Evolutionary conservation across 2,888 invertebrate genomes (phyloP).

Genomic region (Holacanthella duospinosa): DNA sequence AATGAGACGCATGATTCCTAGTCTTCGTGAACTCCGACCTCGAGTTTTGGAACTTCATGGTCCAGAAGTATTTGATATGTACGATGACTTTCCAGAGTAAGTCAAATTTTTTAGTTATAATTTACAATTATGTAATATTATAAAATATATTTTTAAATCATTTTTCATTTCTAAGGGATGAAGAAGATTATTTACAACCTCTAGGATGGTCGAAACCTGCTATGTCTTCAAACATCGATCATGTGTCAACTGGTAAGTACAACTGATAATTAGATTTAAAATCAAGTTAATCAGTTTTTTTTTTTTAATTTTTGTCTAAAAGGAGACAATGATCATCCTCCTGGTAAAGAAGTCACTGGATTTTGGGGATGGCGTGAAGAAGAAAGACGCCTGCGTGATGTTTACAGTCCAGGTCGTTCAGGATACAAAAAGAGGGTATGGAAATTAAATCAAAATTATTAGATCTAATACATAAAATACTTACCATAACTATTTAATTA

Average conservation of each 20-base stretch:
- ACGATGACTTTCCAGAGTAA: neutral
- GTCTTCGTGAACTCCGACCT: slow-evolving; percentile 4
- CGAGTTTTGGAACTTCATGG: neutral
- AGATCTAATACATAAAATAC: neutral
- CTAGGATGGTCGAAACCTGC: neutral
- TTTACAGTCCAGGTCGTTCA: neutral
- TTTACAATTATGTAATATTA: no score
- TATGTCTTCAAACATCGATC: no score
- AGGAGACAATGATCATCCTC: no score
- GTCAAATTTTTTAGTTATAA: neutral
- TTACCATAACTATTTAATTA: no score
- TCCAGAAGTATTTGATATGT: neutral
- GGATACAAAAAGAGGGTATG: neutral
- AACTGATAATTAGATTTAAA: no score
- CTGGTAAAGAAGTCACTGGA: neutral
- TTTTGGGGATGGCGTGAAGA: neutral
- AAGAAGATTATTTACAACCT: neutral
- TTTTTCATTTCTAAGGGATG: no score
- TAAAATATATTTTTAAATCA: no score
- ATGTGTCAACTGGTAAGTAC: no score
- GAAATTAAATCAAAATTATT: neutral
- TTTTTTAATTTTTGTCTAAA: no score
- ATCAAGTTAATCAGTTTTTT: no score
- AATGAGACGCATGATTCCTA: neutral
- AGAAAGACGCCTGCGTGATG: neutral